Evolutionary conservation across 2,113 vertebrate genomes (phyloP).

Genomic region (Hymenochirus boettgeri): DNA sequence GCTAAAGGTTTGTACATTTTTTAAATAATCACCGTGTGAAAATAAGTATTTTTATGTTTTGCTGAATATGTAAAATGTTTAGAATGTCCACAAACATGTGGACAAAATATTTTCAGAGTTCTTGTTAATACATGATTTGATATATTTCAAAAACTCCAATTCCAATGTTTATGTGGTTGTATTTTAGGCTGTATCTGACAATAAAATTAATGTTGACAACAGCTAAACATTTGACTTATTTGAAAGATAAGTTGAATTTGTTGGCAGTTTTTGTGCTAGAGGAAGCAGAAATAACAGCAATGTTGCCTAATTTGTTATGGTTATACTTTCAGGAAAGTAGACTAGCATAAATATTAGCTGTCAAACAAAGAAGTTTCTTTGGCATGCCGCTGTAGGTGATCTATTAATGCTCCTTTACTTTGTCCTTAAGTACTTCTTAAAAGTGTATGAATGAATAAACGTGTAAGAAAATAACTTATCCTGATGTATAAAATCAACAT

Average conservation of each 20-base stretch:
- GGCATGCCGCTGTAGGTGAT: slow-evolving; percentile 1
- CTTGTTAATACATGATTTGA: background rate
- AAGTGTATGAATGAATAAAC: background rate
- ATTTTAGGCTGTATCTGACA: slow-evolving; percentile 1
- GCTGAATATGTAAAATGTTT: too few species aligned
- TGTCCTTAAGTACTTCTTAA: background rate
- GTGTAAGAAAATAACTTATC: too few species aligned
- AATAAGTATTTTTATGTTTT: too few species aligned
- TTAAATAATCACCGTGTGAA: too few species aligned
- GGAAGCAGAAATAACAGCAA: slow-evolving; percentile 19
- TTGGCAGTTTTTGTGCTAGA: slow-evolving; percentile 15
- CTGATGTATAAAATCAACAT: too few species aligned
- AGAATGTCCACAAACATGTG: too few species aligned
- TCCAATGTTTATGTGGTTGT: background rate
- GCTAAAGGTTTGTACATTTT: too few species aligned
- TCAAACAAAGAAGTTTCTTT: slow-evolving; percentile 15
- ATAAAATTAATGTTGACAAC: slow-evolving; percentile 15
- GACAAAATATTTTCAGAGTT: too few species aligned
- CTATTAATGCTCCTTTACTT: background rate
- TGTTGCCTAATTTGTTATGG: slow-evolving; percentile 21
- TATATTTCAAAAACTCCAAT: background rate
- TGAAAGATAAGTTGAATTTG: slow-evolving; percentile 21
- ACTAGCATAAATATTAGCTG: slow-evolving; percentile 14
- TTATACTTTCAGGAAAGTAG: background rate
- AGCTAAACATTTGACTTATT: slow-evolving; percentile 16